Evolutionary conservation across 2,888 invertebrate species (phyloP).

Genomic region (Cancer borealis): DNA sequence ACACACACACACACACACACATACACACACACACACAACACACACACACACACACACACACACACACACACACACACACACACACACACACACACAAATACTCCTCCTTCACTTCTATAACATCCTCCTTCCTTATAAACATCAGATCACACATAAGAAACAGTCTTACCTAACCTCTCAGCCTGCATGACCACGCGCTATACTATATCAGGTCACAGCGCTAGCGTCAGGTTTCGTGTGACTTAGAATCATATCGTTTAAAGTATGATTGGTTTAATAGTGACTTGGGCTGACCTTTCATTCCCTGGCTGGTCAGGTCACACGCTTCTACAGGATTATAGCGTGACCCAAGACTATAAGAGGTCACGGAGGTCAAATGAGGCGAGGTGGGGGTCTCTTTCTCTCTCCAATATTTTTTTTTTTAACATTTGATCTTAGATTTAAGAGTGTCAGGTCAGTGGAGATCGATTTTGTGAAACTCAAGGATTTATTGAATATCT

Average conservation of each 20-base stretch:
- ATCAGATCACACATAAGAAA: neutral
- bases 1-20: neutral
- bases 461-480: no score
- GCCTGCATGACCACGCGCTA: neutral
- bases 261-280: constrained; percentile 5
- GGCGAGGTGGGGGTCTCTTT: neutral
- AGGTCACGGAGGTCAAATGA: neutral
- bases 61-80: constrained; percentile 29
- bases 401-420: neutral
- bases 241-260: constrained; percentile 26
- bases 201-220: neutral
- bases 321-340: constrained; percentile 1
- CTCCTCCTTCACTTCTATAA: neutral
- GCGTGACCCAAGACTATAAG: neutral
- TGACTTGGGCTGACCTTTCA: constrained; percentile 14
- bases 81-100: neutral
- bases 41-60: constrained; percentile 29
- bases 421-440: neutral
- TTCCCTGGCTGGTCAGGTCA: constrained; percentile 1
- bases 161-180: neutral
- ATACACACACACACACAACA: constrained; percentile 37
- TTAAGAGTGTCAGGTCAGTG: neutral
- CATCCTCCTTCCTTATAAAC: neutral
- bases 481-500: neutral
- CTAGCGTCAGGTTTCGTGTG: neutral